Base-by-base conservation (phyloP, 2,888 invertebrate genomes). In the Melieria omissa region DNA sequence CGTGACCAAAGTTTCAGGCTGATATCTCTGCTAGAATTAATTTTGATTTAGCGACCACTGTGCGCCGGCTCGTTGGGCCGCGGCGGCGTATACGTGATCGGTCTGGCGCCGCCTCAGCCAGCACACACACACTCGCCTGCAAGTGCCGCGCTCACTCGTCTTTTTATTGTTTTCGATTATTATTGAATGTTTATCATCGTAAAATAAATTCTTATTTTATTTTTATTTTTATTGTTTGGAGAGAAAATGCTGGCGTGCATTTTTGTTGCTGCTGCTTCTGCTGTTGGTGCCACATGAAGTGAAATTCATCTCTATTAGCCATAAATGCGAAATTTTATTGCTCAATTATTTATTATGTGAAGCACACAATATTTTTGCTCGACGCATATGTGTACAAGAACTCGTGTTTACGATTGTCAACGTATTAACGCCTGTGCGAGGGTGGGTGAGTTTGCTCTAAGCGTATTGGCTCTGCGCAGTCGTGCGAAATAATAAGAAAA, bases 141-240 rank as follows among this genome's bases (percentile, higher is more conserved):
- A 5, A 60, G 42, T 44, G 14, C 55, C 41, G 12, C 42, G 29
- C 79, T 47, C 16, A 45, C 82, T 79, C 76, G 79, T 77, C 78
- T 74, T 80, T 82, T 82, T 82, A 82, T 83, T 82, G 78, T 77
- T 79, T 79, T 80, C 78, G 79, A 81, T 82, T 83, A 82, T 82
- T 83, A 79, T 82, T 81, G 78, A 82, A 80, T 77, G 75, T 72
- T 66, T 74, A 72, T 75, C 57, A 68, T 73, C 67, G 61, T 73
- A 66, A 64, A 69, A 71, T 67, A 65, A 62, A 66, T 64, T 70
- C 49, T 57, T 49, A 70, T 64, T 64, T 57, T 57, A n/a, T 47
- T 70, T 42, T 10, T 46, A 46, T 66, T 14, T 42, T 57, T 63
- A 29, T 57, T 52, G 29, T 29, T 29, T 29, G 29, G 29, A 29